phyloP scores from a whole-genome alignment of 2,888 invertebrate genomes.

The Pelosia muscerda region DNA sequence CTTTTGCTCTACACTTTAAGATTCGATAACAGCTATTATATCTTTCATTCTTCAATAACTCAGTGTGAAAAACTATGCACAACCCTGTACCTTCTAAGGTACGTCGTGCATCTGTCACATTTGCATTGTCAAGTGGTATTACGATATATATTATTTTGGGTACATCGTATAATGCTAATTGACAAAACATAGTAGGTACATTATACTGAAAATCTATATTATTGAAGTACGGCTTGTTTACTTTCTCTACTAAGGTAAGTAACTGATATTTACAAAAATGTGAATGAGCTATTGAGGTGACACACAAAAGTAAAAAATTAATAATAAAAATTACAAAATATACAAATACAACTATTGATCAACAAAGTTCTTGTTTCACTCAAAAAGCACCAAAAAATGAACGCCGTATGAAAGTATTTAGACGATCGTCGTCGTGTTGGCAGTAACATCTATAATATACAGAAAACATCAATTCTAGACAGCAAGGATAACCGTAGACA shows the following conservation, averaged over 20 bases:
- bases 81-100: not conserved
- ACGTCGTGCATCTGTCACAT: not conserved
- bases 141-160: too few species aligned
- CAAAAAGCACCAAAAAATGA: not conserved
- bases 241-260: not conserved
- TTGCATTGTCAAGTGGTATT: too few species aligned
- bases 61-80: not conserved
- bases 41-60: too few species aligned
- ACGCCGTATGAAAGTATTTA: not conserved
- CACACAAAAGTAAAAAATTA: not conserved
- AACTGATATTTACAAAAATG: not conserved
- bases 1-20: not conserved
- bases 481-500: conserved; percentile 10
- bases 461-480: conserved; percentile 18
- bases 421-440: not conserved
- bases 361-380: not conserved
- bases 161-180: too few species aligned
- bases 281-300: not conserved
- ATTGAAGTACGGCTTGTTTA: not conserved
- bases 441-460: not conserved
- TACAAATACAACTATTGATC: not conserved
- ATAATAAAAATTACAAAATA: not conserved
- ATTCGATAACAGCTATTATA: not conserved
- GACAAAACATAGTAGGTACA: too few species aligned
- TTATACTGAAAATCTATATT: too few species aligned